Conservation (phyloP, 2,888 invertebrate genomes). For the Acanthococcus lagerstroemiae region DNA sequence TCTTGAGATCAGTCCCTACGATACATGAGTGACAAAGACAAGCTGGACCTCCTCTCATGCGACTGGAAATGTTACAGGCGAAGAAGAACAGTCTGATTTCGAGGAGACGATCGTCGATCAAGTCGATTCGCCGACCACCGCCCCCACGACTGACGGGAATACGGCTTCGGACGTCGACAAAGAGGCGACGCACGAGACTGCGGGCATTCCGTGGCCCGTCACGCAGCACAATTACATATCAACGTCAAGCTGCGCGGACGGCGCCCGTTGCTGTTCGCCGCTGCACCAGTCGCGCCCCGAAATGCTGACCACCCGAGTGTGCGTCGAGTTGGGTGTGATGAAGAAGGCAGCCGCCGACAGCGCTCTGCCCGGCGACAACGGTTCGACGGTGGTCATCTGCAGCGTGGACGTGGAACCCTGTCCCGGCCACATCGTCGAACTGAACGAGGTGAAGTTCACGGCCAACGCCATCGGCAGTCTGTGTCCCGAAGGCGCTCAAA, state of each 20-base stretch:
- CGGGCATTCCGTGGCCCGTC: conserved; percentile 16
- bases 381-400: conserved; percentile 40
- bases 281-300: conserved; percentile 41
- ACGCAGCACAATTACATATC: conserved; percentile 22
- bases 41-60: too few relatives aligned
- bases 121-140: background rate
- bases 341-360: conserved; percentile 2
- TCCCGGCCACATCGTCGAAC: conserved; percentile 35
- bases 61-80: too few relatives aligned
- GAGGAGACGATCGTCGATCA: background rate
- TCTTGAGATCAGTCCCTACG: too few relatives aligned
- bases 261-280: background rate
- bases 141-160: background rate
- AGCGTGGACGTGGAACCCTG: conserved; percentile 41
- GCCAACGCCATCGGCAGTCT: conserved; percentile 39
- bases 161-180: background rate
- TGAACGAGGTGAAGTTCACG: conserved; percentile 36
- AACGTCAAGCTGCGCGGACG: background rate
- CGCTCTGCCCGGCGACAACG: conserved; percentile 30
- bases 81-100: background rate
- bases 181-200: background rate
- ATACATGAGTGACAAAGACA: too few relatives aligned
- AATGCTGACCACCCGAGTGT: conserved; percentile 46
- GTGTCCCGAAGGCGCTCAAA: background rate
- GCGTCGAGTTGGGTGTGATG: conserved; percentile 45